phyloP scores from a whole-genome alignment of 2,113 vertebrate genomes.

The Arothron firmamentum region DNA sequence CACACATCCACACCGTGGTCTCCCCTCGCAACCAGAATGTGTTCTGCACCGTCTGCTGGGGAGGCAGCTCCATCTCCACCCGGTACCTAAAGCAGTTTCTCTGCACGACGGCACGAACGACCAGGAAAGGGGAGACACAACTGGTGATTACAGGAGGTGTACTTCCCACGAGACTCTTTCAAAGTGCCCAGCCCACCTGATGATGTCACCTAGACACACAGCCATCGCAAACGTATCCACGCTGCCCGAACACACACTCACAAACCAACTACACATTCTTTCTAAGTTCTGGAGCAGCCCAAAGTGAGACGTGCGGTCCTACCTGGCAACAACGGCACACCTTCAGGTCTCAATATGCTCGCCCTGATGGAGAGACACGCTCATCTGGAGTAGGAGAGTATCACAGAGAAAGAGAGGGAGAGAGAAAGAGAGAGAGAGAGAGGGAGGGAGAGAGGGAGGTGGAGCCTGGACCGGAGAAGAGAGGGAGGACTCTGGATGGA shows the following conservation, averaged over 20 bases:
- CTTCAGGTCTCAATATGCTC: slow-evolving; percentile 60
- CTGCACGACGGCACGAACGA: slow-evolving; percentile 16
- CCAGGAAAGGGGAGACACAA: slow-evolving; percentile 36
- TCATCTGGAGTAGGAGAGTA: slow-evolving; percentile 57
- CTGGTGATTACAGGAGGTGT: slow-evolving; percentile 37
- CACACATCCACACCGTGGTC: slow-evolving; percentile 63
- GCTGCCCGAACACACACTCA: slow-evolving; percentile 5
- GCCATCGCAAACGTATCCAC: neutral
- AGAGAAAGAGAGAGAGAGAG: slow-evolving; percentile 23
- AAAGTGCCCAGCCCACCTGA: slow-evolving; percentile 32
- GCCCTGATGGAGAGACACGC: slow-evolving; percentile 48
- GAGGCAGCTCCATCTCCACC: slow-evolving; percentile 41
- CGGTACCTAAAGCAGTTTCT: slow-evolving; percentile 23
- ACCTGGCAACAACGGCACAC: slow-evolving; percentile 63
- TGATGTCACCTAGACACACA: slow-evolving; percentile 43
- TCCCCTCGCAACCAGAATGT: slow-evolving; percentile 64
- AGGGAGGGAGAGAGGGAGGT: slow-evolving; percentile 50
- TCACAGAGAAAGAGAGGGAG: slow-evolving; percentile 29
- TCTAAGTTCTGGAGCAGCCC: slow-evolving; percentile 43
- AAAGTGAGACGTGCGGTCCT: slow-evolving; percentile 31
- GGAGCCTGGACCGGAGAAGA: slow-evolving; percentile 45
- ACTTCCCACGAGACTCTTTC: slow-evolving; percentile 33
- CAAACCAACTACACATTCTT: slow-evolving; percentile 14
- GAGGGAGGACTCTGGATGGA: slow-evolving; percentile 42
- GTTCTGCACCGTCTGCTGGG: slow-evolving; percentile 39